These are phyloP conservation scores for Brachirus orientalis DNA, from an alignment of 2,113 vertebrate genomes.

Conservation along the genomic window DNA sequence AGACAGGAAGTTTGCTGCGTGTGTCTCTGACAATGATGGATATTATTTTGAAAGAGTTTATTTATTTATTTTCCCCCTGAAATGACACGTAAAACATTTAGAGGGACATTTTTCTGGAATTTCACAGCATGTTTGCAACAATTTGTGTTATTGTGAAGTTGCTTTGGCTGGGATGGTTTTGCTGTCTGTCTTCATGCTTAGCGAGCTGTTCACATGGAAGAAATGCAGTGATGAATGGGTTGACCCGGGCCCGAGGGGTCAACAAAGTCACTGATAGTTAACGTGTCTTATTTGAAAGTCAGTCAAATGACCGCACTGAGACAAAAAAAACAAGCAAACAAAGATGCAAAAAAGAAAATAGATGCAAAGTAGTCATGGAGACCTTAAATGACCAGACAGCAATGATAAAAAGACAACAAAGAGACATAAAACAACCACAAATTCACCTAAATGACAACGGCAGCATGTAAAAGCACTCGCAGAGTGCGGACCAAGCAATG, in stretches of 20 bases:
- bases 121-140: conserved; percentile 55
- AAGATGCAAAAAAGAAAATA: no score
- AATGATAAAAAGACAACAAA: neutral
- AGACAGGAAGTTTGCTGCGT: conserved; percentile 51
- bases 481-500: no score
- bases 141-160: conserved; percentile 29
- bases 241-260: neutral
- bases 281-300: neutral
- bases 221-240: conserved; percentile 2
- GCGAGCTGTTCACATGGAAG: no score
- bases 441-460: neutral
- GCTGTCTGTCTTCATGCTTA: conserved; percentile 40
- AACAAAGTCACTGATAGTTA: neutral
- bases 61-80: conserved; percentile 31
- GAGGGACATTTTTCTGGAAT: neutral
- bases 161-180: conserved; percentile 58
- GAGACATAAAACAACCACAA: no score
- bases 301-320: neutral
- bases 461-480: no score
- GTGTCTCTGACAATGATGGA: conserved; percentile 25
- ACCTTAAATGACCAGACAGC: neutral
- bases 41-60: conserved; percentile 24
- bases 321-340: neutral
- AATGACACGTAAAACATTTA: neutral
- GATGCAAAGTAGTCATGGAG: neutral